Conservation (phyloP, 2,113 vertebrate species). For the Campylorhamphus procurvoides region DNA sequence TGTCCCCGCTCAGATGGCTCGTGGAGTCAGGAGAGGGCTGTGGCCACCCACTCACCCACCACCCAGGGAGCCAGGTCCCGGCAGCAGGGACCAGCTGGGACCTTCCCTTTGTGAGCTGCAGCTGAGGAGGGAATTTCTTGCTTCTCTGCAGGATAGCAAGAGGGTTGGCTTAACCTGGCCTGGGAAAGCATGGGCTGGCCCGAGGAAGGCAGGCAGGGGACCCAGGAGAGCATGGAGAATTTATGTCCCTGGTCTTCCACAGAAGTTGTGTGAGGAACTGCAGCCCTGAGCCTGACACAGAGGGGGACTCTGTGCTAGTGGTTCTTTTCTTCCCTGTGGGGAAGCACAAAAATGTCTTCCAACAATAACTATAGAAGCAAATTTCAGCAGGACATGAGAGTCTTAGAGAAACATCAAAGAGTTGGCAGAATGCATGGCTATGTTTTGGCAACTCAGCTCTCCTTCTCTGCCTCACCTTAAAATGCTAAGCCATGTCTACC, state of each 20-base stretch:
- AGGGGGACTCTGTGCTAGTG: neutral
- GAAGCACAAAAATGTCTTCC: neutral
- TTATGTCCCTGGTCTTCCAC: neutral
- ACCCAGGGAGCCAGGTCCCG: neutral
- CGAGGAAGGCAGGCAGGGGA: neutral
- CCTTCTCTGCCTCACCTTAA: neutral
- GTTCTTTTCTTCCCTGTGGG: too few species aligned
- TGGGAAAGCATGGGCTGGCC: neutral
- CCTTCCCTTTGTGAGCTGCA: neutral
- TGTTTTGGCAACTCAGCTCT: fast-evolving
- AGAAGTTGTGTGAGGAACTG: neutral
- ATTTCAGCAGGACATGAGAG: neutral
- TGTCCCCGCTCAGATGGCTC: neutral
- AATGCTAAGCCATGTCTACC: neutral
- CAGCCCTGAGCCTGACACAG: neutral
- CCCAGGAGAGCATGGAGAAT: neutral
- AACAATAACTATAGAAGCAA: neutral
- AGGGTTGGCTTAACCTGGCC: neutral
- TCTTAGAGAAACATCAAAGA: neutral
- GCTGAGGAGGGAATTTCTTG: neutral
- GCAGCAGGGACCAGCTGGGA: neutral
- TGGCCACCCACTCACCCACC: neutral
- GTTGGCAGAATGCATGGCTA: neutral
- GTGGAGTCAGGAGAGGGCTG: neutral
- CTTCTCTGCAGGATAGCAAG: neutral